Percentiles rank a stretch among this genome's conserved stretches.
Conservation (phyloP, 1,140 invertebrate species). For the Lepidurus apus region DNA sequence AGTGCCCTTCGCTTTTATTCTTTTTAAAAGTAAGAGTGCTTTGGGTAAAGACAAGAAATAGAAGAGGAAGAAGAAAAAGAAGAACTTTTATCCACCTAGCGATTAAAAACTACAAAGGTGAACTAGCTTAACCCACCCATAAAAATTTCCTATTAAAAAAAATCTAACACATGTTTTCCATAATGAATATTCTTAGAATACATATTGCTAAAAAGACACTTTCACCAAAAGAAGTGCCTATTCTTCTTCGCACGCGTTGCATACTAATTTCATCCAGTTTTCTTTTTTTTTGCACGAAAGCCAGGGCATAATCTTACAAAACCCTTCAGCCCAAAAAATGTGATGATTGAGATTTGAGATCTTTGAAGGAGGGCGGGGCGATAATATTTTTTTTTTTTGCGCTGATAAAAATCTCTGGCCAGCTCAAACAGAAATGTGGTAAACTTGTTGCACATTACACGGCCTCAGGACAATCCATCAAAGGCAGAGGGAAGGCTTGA, state of each 20-base stretch:
- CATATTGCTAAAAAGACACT: constrained; percentile 12
- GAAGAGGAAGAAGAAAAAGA: neutral
- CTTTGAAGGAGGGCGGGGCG: constrained; percentile 7
- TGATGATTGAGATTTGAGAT: constrained; percentile 7
- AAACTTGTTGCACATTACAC: constrained; percentile 19
- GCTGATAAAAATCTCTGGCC: constrained; percentile 13
- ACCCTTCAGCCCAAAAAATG: constrained; percentile 19
- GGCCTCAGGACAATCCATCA: constrained; percentile 17
- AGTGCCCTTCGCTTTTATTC: constrained; percentile 12
- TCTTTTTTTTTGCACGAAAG: neutral
- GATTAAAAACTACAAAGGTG: constrained; percentile 14
- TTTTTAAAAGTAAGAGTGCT: constrained; percentile 12
- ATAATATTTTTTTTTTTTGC: neutral
- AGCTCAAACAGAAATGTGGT: constrained; percentile 13
- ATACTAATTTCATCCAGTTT: neutral
- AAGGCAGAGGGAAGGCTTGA: constrained; percentile 20
- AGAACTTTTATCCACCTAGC: neutral
- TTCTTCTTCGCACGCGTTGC: neutral
- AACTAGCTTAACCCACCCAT: constrained; percentile 21
- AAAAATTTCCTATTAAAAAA: constrained; percentile 16
- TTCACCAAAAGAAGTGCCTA: neutral
- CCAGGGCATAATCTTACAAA: neutral
- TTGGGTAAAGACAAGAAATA: neutral
- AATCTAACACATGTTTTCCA: neutral
- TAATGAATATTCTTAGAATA: constrained; percentile 12